A percentile compares a stretch with the other conserved stretches of the same genome.
phyloP scores from a whole-genome alignment of 2,888 invertebrate genomes.

The Creontiades dilutus region DNA sequence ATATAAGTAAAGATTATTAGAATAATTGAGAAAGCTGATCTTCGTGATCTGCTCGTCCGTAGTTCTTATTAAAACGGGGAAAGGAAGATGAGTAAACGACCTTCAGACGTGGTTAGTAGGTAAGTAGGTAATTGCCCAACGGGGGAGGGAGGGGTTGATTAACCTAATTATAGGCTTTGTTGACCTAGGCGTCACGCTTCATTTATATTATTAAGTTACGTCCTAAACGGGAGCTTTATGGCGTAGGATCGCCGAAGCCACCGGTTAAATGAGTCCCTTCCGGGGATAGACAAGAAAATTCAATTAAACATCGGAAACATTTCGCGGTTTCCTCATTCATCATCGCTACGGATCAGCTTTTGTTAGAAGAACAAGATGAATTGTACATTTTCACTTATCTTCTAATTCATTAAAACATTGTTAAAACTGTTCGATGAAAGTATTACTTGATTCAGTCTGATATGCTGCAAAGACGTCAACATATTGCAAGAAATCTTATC shows the following conservation, averaged over 20 bases:
- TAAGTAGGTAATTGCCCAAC: not conserved
- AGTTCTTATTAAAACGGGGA: too few species aligned
- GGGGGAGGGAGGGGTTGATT: not conserved
- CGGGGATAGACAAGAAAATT: constrained; percentile 25
- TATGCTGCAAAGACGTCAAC: too few species aligned
- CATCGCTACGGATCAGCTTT: not conserved
- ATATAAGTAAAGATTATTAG: too few species aligned
- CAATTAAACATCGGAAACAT: constrained; percentile 26
- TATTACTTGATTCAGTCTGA: too few species aligned
- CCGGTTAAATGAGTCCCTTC: constrained; percentile 4
- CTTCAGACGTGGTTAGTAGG: not conserved
- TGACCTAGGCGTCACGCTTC: constrained; percentile 1
- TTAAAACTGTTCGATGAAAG: too few species aligned
- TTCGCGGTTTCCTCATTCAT: not conserved
- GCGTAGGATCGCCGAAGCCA: not conserved
- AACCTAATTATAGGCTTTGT: constrained; percentile 46
- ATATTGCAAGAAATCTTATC: too few species aligned
- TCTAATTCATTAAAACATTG: too few species aligned
- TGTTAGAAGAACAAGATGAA: too few species aligned
- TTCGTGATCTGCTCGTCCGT: too few species aligned
- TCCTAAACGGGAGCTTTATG: not conserved
- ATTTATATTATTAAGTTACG: constrained; percentile 22
- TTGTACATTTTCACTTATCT: too few species aligned
- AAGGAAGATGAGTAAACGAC: not conserved
- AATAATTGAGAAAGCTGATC: too few species aligned